Evolutionary conservation across 2,888 invertebrate species (phyloP), one percentile per base, ranked within the genome.

Genomic region (Volucella zonaria): DNA sequence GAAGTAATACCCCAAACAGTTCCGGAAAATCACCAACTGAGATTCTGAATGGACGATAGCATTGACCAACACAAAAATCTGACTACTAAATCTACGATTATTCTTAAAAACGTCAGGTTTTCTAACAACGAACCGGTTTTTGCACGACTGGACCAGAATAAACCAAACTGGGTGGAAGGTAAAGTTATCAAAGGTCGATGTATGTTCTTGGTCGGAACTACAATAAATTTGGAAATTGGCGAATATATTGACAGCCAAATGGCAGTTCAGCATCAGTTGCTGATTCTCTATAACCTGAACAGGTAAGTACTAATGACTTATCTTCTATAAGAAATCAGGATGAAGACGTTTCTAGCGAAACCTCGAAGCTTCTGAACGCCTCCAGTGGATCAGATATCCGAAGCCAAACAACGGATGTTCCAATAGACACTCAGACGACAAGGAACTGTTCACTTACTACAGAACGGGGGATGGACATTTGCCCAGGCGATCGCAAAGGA

Each of bases 251-350:
- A 14, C 51, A 49, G 51, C 51, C 9, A 51, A 51, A 18, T 14
- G 23, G 51, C 51, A 51, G 18, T 12, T 52, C 23, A 52, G 23
- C 52, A 51, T 18, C 52, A 23, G 52, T 23, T 1, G 3, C 52
- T 8, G 23, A 23, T 23, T 23, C 11, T 23, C 52, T 11, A 23
- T 52, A 11, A 23, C 18, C 52, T 1, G 23, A 52, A 23, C 52
- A 52, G 23, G 2, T 23, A 23, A 52, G 23, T 52, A 52, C 23
- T 52, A 23, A 23, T 52, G 52, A 52, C 23, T 23, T 52, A 11
- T 52, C 52, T 23, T 52, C 52, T 52, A 52, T 52, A 23, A 10
- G 23, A 23, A 23, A 52, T 52, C 23, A 18, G 52, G 52, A 18
- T 10, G 10, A 52, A 18, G 52, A 18, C 23, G 23, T 52, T 52